These are phyloP conservation scores for Cephonodes hylas DNA, from an alignment of 2,888 invertebrate species.

Conservation along the genomic window DNA sequence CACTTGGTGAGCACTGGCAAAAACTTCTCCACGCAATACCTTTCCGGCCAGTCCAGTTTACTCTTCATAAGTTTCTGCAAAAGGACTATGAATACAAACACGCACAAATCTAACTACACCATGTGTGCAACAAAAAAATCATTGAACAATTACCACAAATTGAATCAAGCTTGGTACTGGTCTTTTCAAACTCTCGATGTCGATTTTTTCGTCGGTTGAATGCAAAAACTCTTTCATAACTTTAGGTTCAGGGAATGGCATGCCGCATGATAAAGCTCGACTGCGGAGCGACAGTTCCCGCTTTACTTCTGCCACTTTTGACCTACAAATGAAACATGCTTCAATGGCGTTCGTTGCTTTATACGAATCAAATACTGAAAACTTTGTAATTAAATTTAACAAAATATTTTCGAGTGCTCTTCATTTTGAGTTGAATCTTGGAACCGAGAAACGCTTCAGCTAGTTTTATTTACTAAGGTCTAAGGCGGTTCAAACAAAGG, in stretches of 20 bases:
- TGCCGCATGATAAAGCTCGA: slow-evolving; percentile 82
- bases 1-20: slow-evolving; percentile 88
- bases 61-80: slow-evolving; percentile 84
- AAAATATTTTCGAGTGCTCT: neutral
- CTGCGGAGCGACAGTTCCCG: slow-evolving; percentile 85
- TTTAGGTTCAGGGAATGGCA: slow-evolving; percentile 86
- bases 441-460: neutral
- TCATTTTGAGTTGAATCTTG: neutral
- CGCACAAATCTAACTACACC: neutral
- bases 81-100: neutral
- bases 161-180: slow-evolving; percentile 84
- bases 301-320: slow-evolving; percentile 83
- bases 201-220: slow-evolving; percentile 75
- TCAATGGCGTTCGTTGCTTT: neutral
- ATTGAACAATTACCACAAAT: slow-evolving; percentile 82
- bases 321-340: slow-evolving; percentile 63
- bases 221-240: slow-evolving; percentile 87
- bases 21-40: slow-evolving; percentile 89
- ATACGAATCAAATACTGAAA: neutral
- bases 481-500: neutral
- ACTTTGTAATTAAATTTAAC: neutral
- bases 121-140: neutral
- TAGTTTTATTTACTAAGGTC: neutral
- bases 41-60: slow-evolving; percentile 87
- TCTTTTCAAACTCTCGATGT: slow-evolving; percentile 79